Percentiles rank a stretch among this genome's conserved stretches.
These are phyloP conservation scores for Parasteatoda tepidariorum DNA, from an alignment of 1,140 invertebrate species.

Conservation along the genomic window DNA sequence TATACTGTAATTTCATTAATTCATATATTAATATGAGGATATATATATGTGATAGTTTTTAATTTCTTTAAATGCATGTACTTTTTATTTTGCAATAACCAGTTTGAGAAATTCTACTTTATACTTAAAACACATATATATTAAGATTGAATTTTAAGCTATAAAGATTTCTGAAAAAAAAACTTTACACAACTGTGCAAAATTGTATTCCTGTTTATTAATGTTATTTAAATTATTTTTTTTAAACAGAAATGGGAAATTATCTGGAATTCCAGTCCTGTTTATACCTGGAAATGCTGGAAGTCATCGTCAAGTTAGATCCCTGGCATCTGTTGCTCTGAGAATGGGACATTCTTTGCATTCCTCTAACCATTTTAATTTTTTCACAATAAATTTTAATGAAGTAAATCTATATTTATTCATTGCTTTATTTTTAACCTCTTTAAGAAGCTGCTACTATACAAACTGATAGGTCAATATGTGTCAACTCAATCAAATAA, in stretches of 20 bases:
- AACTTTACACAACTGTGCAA: not conserved
- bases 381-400: slow-evolving; percentile 85
- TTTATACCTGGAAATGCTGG: slow-evolving; percentile 94
- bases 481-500: too few relatives aligned
- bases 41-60: too few relatives aligned
- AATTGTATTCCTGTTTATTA: not conserved
- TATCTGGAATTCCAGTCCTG: slow-evolving; percentile 88
- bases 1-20: too few relatives aligned
- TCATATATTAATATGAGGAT: too few relatives aligned
- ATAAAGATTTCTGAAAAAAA: not conserved
- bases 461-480: too few relatives aligned
- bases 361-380: slow-evolving; percentile 83
- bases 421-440: not conserved
- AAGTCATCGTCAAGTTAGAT: slow-evolving; percentile 90
- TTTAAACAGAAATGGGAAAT: slow-evolving; percentile 71
- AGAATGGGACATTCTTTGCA: slow-evolving; percentile 76
- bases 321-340: slow-evolving; percentile 87
- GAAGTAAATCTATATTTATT: slow-evolving; percentile 71
- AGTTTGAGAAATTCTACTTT: too few relatives aligned
- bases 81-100: too few relatives aligned
- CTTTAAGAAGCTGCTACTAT: too few relatives aligned
- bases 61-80: too few relatives aligned
- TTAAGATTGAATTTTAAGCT: too few relatives aligned
- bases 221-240: not conserved
- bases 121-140: too few relatives aligned